Evolutionary conservation across 2,113 vertebrate species (phyloP).

Genomic region (Chunga burmeisteri): DNA sequence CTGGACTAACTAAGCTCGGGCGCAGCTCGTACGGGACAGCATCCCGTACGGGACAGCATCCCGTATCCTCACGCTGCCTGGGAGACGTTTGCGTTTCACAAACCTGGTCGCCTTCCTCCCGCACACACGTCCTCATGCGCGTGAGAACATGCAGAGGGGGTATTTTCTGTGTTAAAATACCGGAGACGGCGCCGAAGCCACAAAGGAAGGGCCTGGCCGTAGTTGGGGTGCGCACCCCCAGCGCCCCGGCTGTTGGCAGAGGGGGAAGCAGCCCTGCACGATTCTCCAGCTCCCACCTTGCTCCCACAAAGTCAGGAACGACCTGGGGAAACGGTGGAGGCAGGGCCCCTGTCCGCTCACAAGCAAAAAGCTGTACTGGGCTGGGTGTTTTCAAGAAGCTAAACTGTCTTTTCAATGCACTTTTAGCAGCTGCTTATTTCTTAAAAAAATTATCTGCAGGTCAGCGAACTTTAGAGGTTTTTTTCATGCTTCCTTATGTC

Average conservation of each 20-base stretch:
- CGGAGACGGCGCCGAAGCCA: background rate
- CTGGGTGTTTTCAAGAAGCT: background rate
- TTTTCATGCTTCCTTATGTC: background rate
- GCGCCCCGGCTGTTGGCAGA: fast-evolving
- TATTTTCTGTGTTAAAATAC: background rate
- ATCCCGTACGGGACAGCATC: background rate
- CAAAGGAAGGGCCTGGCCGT: background rate
- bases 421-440: background rate
- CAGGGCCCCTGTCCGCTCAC: background rate
- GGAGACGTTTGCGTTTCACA: background rate
- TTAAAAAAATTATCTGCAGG: background rate
- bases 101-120: background rate
- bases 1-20: background rate
- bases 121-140: fast-evolving
- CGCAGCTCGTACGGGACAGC: fast-evolving
- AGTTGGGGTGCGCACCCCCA: background rate
- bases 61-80: background rate
- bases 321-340: background rate
- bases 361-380: background rate
- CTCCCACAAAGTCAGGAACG: background rate
- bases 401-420: background rate
- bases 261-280: background rate
- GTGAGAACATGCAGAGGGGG: background rate
- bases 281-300: background rate
- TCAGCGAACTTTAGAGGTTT: background rate